These are phyloP conservation scores for Enteromius paludinosus DNA, from an alignment of 2,797 vertebrate genomes.

Conservation along the genomic window DNA sequence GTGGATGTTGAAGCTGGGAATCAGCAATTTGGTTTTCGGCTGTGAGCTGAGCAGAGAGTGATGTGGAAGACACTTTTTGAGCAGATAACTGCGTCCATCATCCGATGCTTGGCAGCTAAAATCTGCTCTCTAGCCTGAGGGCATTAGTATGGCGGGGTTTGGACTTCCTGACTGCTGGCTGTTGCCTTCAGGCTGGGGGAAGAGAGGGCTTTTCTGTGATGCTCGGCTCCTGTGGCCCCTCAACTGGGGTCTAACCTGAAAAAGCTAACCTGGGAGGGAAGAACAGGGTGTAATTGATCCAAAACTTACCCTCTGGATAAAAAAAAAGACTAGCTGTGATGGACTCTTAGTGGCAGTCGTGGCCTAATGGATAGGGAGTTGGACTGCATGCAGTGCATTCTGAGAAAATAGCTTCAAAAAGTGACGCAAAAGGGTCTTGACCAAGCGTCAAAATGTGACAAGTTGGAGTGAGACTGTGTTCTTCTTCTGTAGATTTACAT, in stretches of 20 bases:
- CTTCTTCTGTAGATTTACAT: neutral
- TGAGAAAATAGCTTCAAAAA: too few relatives aligned
- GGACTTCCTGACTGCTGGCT: constrained; percentile 28
- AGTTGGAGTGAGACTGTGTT: too few relatives aligned
- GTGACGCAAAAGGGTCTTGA: too few relatives aligned
- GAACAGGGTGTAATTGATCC: constrained; percentile 31
- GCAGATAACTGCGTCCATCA: constrained; percentile 55
- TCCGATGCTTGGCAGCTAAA: constrained; percentile 3
- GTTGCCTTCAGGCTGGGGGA: constrained; percentile 30
- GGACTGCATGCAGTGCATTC: neutral
- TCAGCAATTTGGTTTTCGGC: constrained; percentile 51
- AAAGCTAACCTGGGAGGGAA: neutral
- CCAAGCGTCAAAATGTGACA: too few relatives aligned
- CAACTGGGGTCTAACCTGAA: constrained; percentile 19
- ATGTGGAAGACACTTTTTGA: constrained; percentile 47
- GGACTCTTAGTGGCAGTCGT: too few relatives aligned
- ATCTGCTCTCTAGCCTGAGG: constrained; percentile 22
- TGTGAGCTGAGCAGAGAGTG: neutral
- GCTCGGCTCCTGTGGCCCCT: constrained; percentile 32
- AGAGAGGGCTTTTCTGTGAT: constrained; percentile 1
- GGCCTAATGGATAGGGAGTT: too few relatives aligned
- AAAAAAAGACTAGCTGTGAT: neutral
- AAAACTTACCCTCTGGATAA: constrained; percentile 13
- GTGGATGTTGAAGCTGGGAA: constrained; percentile 54
- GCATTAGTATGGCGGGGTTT: constrained; percentile 6